Conservation (phyloP, 2,797 vertebrate genomes). For the Lacerta viridis region DNA sequence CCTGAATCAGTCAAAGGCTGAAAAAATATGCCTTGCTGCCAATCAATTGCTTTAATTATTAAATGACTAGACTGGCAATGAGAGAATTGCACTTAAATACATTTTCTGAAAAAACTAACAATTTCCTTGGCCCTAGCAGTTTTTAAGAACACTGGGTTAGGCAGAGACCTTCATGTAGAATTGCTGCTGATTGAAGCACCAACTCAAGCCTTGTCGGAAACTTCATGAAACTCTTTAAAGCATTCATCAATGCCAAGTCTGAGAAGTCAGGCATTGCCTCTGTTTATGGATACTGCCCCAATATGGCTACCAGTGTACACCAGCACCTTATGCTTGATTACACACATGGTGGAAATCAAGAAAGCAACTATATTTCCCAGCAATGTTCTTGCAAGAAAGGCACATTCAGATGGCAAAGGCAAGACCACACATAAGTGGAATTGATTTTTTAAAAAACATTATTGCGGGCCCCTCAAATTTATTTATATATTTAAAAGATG, state of each 20-base stretch:
- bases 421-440: background rate
- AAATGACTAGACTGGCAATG: no score
- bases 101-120: no score
- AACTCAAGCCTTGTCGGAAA: background rate
- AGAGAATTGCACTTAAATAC: no score
- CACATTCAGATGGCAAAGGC: background rate
- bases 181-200: no score
- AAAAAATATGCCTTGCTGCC: background rate
- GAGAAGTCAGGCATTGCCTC: background rate
- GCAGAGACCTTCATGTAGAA: background rate
- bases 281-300: background rate
- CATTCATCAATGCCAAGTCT: conserved; percentile 37
- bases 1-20: background rate
- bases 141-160: background rate
- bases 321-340: background rate
- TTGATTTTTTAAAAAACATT: background rate
- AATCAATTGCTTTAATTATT: background rate
- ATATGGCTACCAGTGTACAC: background rate
- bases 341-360: background rate
- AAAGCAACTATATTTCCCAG: background rate
- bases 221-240: background rate
- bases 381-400: background rate
- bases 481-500: background rate
- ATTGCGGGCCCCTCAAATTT: background rate
- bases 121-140: no score